Percentiles rank a stretch among this genome's conserved stretches.
Evolutionary conservation across 1,140 invertebrate genomes (phyloP).

Genomic region (Lepidurus arcticus): DNA sequence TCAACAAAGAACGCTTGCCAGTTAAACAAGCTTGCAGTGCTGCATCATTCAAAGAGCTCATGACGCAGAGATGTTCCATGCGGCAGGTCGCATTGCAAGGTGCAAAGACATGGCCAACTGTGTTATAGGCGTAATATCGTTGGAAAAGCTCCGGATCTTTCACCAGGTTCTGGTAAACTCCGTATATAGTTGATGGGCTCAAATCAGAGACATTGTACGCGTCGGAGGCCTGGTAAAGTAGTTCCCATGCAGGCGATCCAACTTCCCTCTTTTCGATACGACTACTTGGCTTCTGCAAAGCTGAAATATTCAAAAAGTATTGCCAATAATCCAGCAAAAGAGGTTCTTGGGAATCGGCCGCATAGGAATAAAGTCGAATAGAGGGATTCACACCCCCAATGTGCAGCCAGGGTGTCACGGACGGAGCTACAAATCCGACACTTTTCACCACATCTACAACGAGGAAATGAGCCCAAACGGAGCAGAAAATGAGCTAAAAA

Average conservation of each 20-base stretch:
- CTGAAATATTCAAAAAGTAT: slow-evolving; percentile 34
- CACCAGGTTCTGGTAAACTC: slow-evolving; percentile 26
- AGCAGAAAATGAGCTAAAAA: not conserved
- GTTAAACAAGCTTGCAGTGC: slow-evolving; percentile 29
- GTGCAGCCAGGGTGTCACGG: slow-evolving; percentile 35
- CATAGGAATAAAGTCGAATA: slow-evolving; percentile 32
- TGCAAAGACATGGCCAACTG: slow-evolving; percentile 32
- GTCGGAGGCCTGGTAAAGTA: slow-evolving; percentile 33
- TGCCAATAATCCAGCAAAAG: slow-evolving; percentile 31
- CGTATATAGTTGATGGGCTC: slow-evolving; percentile 16
- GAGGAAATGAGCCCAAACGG: not conserved
- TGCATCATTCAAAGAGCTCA: slow-evolving; percentile 26
- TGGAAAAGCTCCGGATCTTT: slow-evolving; percentile 23
- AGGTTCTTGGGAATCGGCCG: not conserved
- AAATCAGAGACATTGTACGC: slow-evolving; percentile 29
- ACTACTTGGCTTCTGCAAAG: not conserved
- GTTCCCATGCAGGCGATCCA: slow-evolving; percentile 29
- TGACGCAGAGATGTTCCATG: slow-evolving; percentile 33
- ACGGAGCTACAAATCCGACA: slow-evolving; percentile 33
- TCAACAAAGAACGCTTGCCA: slow-evolving; percentile 21
- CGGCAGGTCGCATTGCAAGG: slow-evolving; percentile 29
- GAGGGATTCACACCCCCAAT: slow-evolving; percentile 34
- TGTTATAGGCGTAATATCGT: slow-evolving; percentile 30
- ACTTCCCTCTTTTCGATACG: not conserved
- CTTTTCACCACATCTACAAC: slow-evolving; percentile 34